Evolutionary conservation across 2,888 invertebrate species (phyloP), one percentile per base, ranked within the genome.

Genomic region (Calameuta pallipes): DNA sequence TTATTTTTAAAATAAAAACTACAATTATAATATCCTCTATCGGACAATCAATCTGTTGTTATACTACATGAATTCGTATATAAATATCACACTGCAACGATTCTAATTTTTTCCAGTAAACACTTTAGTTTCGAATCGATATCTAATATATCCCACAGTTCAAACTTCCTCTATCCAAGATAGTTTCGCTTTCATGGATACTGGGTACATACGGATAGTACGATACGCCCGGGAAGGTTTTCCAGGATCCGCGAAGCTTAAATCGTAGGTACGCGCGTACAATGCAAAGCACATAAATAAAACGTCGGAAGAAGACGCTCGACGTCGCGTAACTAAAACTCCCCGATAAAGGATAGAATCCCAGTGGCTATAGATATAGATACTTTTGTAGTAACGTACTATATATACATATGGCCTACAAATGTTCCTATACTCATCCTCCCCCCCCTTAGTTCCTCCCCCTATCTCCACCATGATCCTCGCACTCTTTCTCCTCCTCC

Each of bases 251-350:
- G 56, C 56, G 56, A 41, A 56, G 56, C 56, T 71, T 34, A 71
- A 71, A 71, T 31, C 71, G 71, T 71, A 31, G 71, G 34, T 71
- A 31, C 71, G 71, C 71, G 71, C 71, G 33, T 33, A 33, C 71
- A 71, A 71, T 71, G 71, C 34, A 71, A 71, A 71, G 71, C 71
- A 31, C 71, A 71, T 34, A 71, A 71, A 71, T 71, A 71, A 71
- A 71, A 71, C 15, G 33, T 71, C 71, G 71, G 34, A 71, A 34
- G 34, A 71, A 71, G 71, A 71, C 71, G 71, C 31, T 71, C 34
- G 33, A 34, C 34, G 33, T 31, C 71, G 71, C 34, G 33, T 71
- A 71, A 71, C 71, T 71, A 71, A 71, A 71, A 71, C 71, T 33
- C 71, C 12, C 71, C 31, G 31, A 71, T 34, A 34, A 33, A 34